Evolutionary conservation across 2,888 invertebrate species (phyloP).

Genomic region (Drosophila limbata): DNA sequence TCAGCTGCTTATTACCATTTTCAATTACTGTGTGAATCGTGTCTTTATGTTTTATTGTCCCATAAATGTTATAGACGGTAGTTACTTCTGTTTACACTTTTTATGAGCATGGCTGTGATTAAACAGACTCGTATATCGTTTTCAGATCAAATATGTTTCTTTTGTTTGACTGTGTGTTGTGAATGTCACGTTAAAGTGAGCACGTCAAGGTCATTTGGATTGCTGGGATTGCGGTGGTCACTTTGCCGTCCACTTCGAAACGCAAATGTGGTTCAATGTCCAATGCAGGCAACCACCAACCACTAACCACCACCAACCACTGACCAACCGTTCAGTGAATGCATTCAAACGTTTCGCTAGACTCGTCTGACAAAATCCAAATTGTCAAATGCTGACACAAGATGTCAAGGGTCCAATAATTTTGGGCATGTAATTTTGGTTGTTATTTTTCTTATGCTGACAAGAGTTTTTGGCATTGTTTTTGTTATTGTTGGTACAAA

Average conservation of each 20-base stretch:
- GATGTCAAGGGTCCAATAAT: conserved; percentile 49
- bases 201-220: conserved; percentile 61
- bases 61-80: conserved; percentile 25
- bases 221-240: conserved; percentile 21
- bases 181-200: conserved; percentile 68
- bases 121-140: conserved; percentile 32
- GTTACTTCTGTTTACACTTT: conserved; percentile 26
- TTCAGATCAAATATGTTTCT: conserved; percentile 42
- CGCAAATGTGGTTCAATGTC: conserved; percentile 77
- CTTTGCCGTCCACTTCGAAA: conserved; percentile 23
- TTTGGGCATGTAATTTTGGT: conserved; percentile 52
- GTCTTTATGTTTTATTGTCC: conserved; percentile 14
- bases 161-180: conserved; percentile 50
- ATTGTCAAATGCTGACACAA: conserved; percentile 47
- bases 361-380: conserved; percentile 53
- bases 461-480: conserved; percentile 21
- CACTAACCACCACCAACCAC: conserved; percentile 28
- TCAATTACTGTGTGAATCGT: conserved; percentile 7
- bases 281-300: conserved; percentile 49
- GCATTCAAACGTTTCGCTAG: conserved; percentile 69
- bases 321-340: conserved; percentile 42
- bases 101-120: conserved; percentile 21
- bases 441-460: conserved; percentile 1
- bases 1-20: neutral
- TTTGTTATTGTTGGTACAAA: conserved; percentile 7